Evolutionary conservation across 2,888 invertebrate species (phyloP).

Genomic region (Microplitis manilae): DNA sequence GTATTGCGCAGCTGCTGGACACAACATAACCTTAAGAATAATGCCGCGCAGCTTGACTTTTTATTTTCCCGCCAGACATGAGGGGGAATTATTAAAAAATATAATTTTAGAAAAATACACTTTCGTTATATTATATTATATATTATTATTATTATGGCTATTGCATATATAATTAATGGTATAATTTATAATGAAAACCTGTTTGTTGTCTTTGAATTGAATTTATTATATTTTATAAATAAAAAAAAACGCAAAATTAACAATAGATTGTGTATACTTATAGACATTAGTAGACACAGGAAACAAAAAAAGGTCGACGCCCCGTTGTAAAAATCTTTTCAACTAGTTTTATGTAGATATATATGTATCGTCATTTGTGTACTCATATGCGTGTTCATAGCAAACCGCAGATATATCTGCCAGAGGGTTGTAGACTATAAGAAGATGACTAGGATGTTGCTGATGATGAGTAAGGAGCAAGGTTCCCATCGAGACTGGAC

Average conservation of each 20-base stretch:
- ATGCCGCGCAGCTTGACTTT: neutral
- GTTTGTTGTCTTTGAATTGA: slow-evolving; percentile 29
- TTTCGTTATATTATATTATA: neutral
- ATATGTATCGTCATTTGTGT: slow-evolving; percentile 11
- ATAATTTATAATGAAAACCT: slow-evolving; percentile 2
- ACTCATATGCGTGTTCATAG: slow-evolving; percentile 36
- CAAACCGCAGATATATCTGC: slow-evolving; percentile 30
- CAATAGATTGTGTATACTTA: slow-evolving; percentile 14
- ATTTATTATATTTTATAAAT: slow-evolving; percentile 34
- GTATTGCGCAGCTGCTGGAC: slow-evolving; percentile 9
- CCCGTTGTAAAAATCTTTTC: neutral
- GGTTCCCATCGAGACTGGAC: slow-evolving; percentile 65
- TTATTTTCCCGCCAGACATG: neutral
- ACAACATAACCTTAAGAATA: slow-evolving; percentile 5
- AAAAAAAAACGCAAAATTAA: slow-evolving; percentile 21
- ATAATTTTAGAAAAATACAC: neutral
- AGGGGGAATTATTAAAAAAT: neutral
- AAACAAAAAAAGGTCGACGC: slow-evolving; percentile 30
- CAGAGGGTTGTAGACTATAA: slow-evolving; percentile 5
- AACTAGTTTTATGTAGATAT: neutral
- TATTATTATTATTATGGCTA: neutral
- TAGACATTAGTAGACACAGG: slow-evolving; percentile 12
- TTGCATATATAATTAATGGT: neutral
- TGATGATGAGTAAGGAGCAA: slow-evolving; percentile 62
- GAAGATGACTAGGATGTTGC: slow-evolving; percentile 31